These are phyloP conservation scores for Xylocopa sonorina DNA, from an alignment of 1,140 invertebrate species.

Conservation along the genomic window DNA sequence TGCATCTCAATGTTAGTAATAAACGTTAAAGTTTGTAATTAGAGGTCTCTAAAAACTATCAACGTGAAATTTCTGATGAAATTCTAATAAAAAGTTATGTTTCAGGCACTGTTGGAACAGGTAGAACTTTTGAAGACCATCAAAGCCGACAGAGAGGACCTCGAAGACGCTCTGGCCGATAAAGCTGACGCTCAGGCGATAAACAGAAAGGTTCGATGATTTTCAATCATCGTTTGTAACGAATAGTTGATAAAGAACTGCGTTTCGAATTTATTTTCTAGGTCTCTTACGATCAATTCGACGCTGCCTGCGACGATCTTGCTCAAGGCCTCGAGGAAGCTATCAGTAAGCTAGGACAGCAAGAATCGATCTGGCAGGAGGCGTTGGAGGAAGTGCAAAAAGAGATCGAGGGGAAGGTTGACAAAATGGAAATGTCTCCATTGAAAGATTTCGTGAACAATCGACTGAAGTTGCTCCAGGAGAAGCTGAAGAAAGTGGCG, in stretches of 20 bases:
- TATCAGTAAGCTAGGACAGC: conserved; percentile 84
- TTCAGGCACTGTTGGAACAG: conserved; percentile 81
- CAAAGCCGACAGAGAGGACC: conserved; percentile 86
- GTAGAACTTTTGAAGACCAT: conserved; percentile 82
- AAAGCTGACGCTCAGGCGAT: conserved; percentile 87
- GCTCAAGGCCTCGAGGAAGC: conserved; percentile 85
- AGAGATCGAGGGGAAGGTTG: conserved; percentile 86
- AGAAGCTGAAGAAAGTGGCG: conserved; percentile 84
- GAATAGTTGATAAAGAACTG: not conserved
- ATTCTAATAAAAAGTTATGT: no score
- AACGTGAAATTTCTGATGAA: no score
- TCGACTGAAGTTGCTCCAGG: conserved; percentile 85
- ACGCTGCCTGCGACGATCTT: conserved; percentile 85
- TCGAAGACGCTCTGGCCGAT: conserved; percentile 86
- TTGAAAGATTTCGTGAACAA: conserved; percentile 86
- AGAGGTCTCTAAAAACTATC: not conserved
- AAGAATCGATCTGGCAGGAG: conserved; percentile 78
- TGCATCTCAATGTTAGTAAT: conserved; percentile 52
- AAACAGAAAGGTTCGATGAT: conserved; percentile 82
- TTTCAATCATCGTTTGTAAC: not conserved
- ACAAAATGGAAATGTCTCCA: conserved; percentile 86
- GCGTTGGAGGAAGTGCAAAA: conserved; percentile 86
- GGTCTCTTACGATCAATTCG: conserved; percentile 87
- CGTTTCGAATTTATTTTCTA: conserved; percentile 2
- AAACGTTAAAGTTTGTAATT: not conserved